Base-by-base conservation (phyloP, 2,113 vertebrate genomes). In the Pedetes capensis region DNA sequence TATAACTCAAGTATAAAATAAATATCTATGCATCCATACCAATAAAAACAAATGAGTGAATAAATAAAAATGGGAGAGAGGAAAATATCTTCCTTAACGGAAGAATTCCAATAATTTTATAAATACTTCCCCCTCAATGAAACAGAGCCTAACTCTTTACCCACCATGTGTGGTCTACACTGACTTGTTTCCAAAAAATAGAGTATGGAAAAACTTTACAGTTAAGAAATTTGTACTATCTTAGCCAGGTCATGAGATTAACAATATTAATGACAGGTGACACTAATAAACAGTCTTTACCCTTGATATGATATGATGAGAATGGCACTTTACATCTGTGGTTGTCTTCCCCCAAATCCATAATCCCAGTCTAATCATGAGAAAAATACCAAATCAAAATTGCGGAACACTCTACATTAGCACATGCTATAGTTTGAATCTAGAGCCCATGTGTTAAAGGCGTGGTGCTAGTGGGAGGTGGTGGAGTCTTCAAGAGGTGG, bases 41-140 rank as follows among this genome's bases (percentile, higher is more conserved):
- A n/a, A 79, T 82, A 72, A 25, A 72, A 49, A 79, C 83, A 88
- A 93, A 49, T 47, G 20, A 79, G 37, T 91, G 37, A 32, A 64
- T 80, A 49, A 82, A 55, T 64, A 44, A 51, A 91, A 69, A 64
- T 42, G 22, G 13, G 8, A 13, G 25, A 71, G n/a, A 25, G 39
- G 81, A 20, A 39, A 91, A 47, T 55, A 27, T 75, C 17, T 79
- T 34, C 44, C 32, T 84, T 68, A 64, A 63, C 2, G 92, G 76
- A 94, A 85, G 53, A 95, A 96, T 88, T 87, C 22, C 49, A 74
- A 79, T 80, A 88, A 64, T 88, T 91, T 78, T 72, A 27, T 44
- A 71, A 42, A 37, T 59, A 64, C 4, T 63, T 51, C 37, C 18
- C 49, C 27, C 13, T 69, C 14, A 42, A 85, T 29, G 51, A 53